phyloP scores from a whole-genome alignment of 2,113 vertebrate genomes.

The Phalacrocorax carbo region DNA sequence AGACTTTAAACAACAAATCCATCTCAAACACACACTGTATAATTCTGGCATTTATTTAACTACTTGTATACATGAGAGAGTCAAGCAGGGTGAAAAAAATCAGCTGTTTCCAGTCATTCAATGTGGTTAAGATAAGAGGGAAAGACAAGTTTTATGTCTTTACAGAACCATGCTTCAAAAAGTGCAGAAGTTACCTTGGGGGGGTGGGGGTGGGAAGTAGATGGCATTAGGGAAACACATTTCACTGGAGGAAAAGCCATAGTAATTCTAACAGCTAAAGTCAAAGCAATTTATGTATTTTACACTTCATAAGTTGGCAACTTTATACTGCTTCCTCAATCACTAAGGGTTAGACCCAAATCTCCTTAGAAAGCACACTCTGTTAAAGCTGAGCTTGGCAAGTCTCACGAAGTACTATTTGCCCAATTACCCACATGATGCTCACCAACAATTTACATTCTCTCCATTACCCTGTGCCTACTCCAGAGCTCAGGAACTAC shows the following conservation, averaged over 20 bases:
- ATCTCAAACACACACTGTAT: background rate
- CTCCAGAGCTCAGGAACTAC: background rate
- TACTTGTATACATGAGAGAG: slow-evolving; percentile 22
- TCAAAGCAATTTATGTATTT: slow-evolving; percentile 5
- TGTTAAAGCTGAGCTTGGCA: background rate
- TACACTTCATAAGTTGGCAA: slow-evolving; percentile 24
- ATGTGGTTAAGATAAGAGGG: background rate
- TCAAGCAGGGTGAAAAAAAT: background rate
- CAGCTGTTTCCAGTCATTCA: background rate
- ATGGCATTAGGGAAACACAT: background rate
- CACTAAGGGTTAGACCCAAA: background rate
- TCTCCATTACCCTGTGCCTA: background rate
- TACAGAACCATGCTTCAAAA: background rate
- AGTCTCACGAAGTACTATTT: background rate
- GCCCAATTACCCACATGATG: background rate
- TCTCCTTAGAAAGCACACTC: background rate
- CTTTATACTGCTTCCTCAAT: background rate
- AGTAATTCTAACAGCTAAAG: background rate
- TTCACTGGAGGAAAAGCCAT: background rate
- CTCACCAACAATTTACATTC: accelerated
- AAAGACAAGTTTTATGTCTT: background rate
- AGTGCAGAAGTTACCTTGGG: background rate
- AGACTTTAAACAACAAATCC: slow-evolving; percentile 40
- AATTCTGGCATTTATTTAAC: slow-evolving; percentile 47
- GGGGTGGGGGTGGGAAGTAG: background rate